Evolutionary conservation across 2,797 vertebrate genomes (phyloP).

Genomic region (Lutjanus campechanus): DNA sequence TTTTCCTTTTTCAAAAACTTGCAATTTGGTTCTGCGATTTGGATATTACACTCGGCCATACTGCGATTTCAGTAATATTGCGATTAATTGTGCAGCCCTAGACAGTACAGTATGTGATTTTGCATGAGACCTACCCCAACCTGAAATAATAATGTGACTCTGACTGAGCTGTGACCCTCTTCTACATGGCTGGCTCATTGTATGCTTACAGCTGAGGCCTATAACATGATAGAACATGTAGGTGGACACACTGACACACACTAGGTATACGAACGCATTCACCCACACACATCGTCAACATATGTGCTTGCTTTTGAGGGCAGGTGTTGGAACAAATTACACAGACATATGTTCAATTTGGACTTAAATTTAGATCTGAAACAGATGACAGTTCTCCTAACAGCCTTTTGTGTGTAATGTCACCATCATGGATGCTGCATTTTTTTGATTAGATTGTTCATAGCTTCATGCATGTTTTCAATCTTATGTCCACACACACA

Average conservation of each 20-base stretch:
- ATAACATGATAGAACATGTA: conserved; percentile 16
- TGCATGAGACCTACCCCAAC: not conserved
- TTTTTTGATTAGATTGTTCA: conserved; percentile 31
- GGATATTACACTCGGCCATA: too few species aligned
- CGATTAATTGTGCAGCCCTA: not conserved
- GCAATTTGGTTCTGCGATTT: too few species aligned
- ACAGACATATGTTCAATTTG: conserved; percentile 11
- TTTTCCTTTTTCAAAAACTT: too few species aligned
- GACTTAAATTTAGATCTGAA: conserved; percentile 41
- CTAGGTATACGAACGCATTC: conserved; percentile 15
- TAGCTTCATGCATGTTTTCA: conserved; percentile 16
- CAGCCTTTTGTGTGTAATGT: conserved; percentile 2
- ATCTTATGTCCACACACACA: not conserved
- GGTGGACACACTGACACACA: conserved; percentile 31
- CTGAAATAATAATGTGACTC: conserved; percentile 28
- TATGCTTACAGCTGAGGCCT: conserved; percentile 63
- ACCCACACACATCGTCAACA: conserved; percentile 20
- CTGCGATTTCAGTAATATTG: too few species aligned
- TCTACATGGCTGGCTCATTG: conserved; percentile 51
- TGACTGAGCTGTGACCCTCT: conserved; percentile 47
- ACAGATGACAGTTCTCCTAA: not conserved
- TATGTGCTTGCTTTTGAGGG: conserved; percentile 29
- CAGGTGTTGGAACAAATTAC: conserved; percentile 31
- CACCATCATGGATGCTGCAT: not conserved
- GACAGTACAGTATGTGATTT: conserved; percentile 15